phyloP scores from a whole-genome alignment of 2,797 vertebrate species.

The Hylomyscus alleni region DNA sequence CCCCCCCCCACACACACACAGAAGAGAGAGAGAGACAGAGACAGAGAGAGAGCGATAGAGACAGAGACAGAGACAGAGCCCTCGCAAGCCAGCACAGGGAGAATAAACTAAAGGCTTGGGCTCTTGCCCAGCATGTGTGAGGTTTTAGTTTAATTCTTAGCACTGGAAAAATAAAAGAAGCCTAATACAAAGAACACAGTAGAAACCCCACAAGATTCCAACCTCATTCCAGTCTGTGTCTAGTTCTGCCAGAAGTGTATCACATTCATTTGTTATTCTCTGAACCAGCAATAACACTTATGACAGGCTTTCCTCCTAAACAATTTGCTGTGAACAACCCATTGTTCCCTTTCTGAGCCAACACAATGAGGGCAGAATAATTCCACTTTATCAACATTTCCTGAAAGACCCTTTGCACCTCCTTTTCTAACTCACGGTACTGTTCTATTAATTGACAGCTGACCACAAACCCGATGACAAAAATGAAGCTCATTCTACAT shows the following conservation, averaged over 20 bases:
- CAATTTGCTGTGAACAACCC: slow-evolving; percentile 60
- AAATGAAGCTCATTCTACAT: background rate
- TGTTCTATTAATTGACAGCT: background rate
- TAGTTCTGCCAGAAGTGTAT: slow-evolving; percentile 45
- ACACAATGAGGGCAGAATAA: slow-evolving; percentile 56
- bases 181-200: background rate
- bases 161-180: background rate
- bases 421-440: background rate
- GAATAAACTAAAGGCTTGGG: too few relatives aligned
- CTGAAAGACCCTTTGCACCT: slow-evolving; percentile 64
- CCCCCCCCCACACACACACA: background rate
- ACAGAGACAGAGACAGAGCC: too few relatives aligned
- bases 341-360: slow-evolving; percentile 59
- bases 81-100: background rate
- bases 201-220: slow-evolving; percentile 16
- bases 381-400: slow-evolving; percentile 35
- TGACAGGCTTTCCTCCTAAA: slow-evolving; percentile 51
- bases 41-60: background rate
- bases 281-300: background rate
- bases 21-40: background rate
- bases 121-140: background rate
- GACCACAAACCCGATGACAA: slow-evolving; percentile 22
- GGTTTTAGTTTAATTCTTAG: background rate
- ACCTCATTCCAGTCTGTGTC: background rate
- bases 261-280: background rate